phyloP scores from a whole-genome alignment of 2,888 invertebrate species.

The Meta bourneti region DNA sequence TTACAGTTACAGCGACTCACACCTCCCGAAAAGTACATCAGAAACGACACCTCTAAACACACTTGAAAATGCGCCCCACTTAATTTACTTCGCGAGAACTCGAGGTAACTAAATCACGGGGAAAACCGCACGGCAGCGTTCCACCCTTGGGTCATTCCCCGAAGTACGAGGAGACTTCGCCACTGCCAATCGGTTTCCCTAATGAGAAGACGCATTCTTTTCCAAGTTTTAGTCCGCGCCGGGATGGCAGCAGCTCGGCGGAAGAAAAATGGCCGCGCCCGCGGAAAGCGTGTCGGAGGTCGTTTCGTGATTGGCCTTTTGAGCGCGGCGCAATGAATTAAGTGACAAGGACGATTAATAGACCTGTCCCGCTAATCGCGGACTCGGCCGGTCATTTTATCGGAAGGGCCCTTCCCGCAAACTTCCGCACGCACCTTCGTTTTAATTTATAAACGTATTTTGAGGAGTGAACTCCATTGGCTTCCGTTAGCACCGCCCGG shows the following conservation, averaged over 20 bases:
- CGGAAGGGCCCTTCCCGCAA: slow-evolving; percentile 26
- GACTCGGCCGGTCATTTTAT: slow-evolving; percentile 65
- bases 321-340: slow-evolving; percentile 47
- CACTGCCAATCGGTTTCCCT: not conserved
- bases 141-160: too few species aligned
- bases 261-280: slow-evolving; percentile 49
- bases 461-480: slow-evolving; percentile 68
- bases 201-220: not conserved
- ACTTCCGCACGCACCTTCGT: slow-evolving; percentile 31
- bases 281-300: not conserved
- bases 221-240: not conserved
- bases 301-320: slow-evolving; percentile 46
- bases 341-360: slow-evolving; percentile 70
- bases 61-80: too few species aligned
- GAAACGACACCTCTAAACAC: too few species aligned
- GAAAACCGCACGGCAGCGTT: too few species aligned
- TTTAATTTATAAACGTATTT: slow-evolving; percentile 74
- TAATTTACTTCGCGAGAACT: too few species aligned
- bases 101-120: too few species aligned
- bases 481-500: slow-evolving; percentile 57
- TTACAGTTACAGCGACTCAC: too few species aligned
- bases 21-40: too few species aligned
- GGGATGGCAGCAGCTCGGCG: not conserved
- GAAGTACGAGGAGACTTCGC: too few species aligned
- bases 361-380: slow-evolving; percentile 68